Conservation (phyloP, 2,888 invertebrate species). For the Aethes cnicana region DNA sequence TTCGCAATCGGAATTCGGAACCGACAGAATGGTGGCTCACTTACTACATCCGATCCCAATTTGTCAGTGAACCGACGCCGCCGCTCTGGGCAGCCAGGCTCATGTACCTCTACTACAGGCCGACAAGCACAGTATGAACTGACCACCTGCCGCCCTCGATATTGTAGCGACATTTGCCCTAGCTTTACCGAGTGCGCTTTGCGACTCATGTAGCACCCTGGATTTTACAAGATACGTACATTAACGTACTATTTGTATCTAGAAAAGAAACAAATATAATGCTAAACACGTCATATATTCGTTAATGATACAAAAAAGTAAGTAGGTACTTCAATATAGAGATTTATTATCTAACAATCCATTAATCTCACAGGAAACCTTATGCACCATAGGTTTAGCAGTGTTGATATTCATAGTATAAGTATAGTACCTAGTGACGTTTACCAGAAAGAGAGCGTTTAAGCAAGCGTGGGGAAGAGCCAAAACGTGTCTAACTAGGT, state of each 20-base stretch:
- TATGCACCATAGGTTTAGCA: slow-evolving; percentile 65
- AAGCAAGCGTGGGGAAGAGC: slow-evolving; percentile 50
- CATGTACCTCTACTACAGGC: too few species aligned
- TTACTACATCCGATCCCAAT: too few species aligned
- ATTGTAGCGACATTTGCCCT: neutral
- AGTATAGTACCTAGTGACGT: slow-evolving; percentile 41
- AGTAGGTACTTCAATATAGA: too few species aligned
- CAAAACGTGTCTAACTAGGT: slow-evolving; percentile 44
- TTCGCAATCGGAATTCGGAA: too few species aligned
- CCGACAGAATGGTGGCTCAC: too few species aligned
- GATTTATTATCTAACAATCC: slow-evolving; percentile 53
- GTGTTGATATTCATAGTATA: slow-evolving; percentile 43
- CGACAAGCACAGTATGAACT: too few species aligned
- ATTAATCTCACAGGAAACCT: slow-evolving; percentile 57
- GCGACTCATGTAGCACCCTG: slow-evolving; percentile 66
- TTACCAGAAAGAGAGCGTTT: slow-evolving; percentile 39
- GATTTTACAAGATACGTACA: slow-evolving; percentile 35
- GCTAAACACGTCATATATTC: slow-evolving; percentile 45
- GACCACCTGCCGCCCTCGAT: neutral
- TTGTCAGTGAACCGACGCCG: too few species aligned
- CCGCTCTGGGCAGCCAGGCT: too few species aligned
- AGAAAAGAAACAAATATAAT: slow-evolving; percentile 39
- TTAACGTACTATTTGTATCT: slow-evolving; percentile 43
- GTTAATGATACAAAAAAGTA: slow-evolving; percentile 47
- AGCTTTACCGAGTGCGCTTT: neutral